Base-by-base conservation (phyloP, 2,113 vertebrate species). In the Orcinus orca region DNA sequence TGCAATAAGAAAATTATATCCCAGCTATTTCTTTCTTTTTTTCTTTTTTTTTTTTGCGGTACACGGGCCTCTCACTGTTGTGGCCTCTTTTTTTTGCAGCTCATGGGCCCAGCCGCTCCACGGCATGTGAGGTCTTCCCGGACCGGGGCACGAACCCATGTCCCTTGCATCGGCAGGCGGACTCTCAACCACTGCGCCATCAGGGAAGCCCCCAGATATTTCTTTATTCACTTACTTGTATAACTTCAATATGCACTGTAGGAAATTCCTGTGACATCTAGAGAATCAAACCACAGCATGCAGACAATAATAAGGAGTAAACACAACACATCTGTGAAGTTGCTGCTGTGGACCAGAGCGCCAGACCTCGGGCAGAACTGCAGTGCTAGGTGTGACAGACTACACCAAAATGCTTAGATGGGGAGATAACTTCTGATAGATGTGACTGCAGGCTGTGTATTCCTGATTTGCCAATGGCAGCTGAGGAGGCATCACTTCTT, bases 341-440 rank as follows among this genome's bases (percentile, higher is more conserved):
- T 31, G 2, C 84, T 58, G 8, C 83, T 31, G 12, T 25, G 38
- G 13, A 33, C 20, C 23, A 60, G 26, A 68, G 89, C 47, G 55
- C 60, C 47, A 26, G 71, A 0, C 89, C 31, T 31, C 62, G 29
- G 12, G 67, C 93, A 81, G 71, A 71, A 13, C 63, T 8, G 18
- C 41, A 17, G 2, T 15, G 58, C 77, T 79, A 6, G 31, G 23
- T 44, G 55, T 12, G 93, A 41, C 76, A 62, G 90, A 41, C 96
- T 74, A 77, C 95, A 86, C 97, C 96, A 74, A 36, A 96, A 79
- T 15, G 92, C 95, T 82, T 17, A 74, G 97, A 98, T 97, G 17
- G 12, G 58, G 95, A 96, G 98, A 98, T 97, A 98, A 76, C 15
- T 8, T 5, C 67, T 33, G 77, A 62, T 96, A 92, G 41, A 50